A percentile compares a stretch with the other conserved stretches of the same genome.
phyloP scores from a whole-genome alignment of 2,888 invertebrate genomes.

The Napeogenes inachia region DNA sequence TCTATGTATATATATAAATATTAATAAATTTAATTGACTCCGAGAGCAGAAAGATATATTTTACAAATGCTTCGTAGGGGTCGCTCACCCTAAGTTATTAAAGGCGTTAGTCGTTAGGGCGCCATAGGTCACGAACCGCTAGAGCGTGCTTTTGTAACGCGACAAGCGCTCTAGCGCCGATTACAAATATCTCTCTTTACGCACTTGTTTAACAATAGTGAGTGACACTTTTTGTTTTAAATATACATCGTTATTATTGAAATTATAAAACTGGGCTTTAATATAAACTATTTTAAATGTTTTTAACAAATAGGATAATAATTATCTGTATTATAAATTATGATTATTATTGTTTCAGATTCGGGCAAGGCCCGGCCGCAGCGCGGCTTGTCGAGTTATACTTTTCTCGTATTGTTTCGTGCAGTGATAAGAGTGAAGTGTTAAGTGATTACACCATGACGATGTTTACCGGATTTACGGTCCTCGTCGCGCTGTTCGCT shows the following conservation, averaged over 20 bases:
- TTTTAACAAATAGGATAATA: not conserved
- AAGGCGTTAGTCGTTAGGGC: slow-evolving; percentile 21
- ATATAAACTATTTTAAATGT: too few relatives aligned
- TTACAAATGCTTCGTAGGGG: slow-evolving; percentile 20
- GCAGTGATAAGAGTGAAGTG: slow-evolving; percentile 61
- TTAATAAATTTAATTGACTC: slow-evolving; percentile 9
- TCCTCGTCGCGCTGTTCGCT: slow-evolving; percentile 67
- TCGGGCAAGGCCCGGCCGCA: slow-evolving; percentile 70
- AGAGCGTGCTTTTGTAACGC: not conserved
- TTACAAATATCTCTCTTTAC: not conserved
- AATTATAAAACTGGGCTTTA: too few relatives aligned
- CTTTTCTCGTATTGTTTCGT: slow-evolving; percentile 45
- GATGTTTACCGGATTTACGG: slow-evolving; percentile 51
- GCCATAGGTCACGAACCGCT: slow-evolving; percentile 1
- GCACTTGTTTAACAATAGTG: not conserved
- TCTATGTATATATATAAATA: too few relatives aligned
- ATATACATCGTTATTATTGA: too few relatives aligned
- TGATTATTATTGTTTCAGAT: slow-evolving; percentile 57
- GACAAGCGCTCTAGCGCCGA: not conserved
- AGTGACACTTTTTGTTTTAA: not conserved
- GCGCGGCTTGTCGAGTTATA: slow-evolving; percentile 52
- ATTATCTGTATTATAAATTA: slow-evolving; percentile 6
- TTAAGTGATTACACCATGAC: slow-evolving; percentile 59
- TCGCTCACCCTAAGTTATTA: slow-evolving; percentile 24
- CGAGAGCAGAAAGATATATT: slow-evolving; percentile 21